Conservation (phyloP, 2,113 vertebrate genomes). For the Brevimyrus niger region DNA sequence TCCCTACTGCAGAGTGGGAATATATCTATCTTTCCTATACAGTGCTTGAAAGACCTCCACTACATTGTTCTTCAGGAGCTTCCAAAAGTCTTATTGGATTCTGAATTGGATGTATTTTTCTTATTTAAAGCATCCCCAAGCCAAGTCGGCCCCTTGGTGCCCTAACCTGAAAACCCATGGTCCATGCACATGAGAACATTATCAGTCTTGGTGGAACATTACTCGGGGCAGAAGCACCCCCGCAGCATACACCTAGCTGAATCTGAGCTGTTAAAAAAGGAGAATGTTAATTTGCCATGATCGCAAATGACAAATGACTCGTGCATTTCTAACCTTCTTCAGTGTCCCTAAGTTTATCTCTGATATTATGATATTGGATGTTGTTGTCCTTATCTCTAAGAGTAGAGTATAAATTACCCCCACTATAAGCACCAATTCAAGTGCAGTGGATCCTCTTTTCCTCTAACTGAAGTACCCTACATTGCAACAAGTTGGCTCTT, state of each 20-base stretch:
- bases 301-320: not conserved
- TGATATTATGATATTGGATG: not conserved
- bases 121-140: not conserved
- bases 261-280: not conserved
- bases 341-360: not conserved
- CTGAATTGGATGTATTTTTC: not conserved
- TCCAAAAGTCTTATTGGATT: not conserved
- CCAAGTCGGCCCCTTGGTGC: not conserved
- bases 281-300: not conserved
- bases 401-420: not conserved
- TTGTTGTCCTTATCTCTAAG: not conserved
- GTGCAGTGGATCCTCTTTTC: not conserved
- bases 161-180: not conserved
- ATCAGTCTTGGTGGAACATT: not conserved
- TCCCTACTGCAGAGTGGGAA: not conserved
- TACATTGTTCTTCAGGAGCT: not conserved
- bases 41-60: not conserved
- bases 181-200: not conserved
- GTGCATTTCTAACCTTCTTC: not conserved
- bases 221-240: not conserved
- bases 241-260: not conserved
- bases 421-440: not conserved
- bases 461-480: not conserved
- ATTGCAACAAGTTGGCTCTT: not conserved
- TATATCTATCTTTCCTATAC: not conserved